A percentile compares a stretch with the other conserved stretches of the same genome.
Conservation (phyloP, 2,113 vertebrate genomes). For the Lanius collurio region DNA sequence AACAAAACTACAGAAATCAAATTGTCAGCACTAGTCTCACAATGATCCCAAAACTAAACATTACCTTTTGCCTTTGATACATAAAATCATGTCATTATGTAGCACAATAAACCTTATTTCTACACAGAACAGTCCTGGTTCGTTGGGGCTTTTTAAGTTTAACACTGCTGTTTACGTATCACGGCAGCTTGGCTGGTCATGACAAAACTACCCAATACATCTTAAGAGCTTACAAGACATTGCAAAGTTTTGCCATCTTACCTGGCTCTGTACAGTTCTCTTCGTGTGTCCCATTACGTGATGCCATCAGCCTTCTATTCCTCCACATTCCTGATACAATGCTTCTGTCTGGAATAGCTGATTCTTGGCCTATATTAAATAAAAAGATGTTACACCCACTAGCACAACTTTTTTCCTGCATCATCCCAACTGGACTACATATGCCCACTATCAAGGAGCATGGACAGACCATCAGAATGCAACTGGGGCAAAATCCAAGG, state of each 20-base stretch:
- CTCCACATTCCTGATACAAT: slow-evolving; percentile 79
- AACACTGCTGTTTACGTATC: not conserved
- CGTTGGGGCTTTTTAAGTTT: not conserved
- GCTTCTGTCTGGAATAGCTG: slow-evolving; percentile 64
- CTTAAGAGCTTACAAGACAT: not conserved
- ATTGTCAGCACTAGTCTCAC: not conserved
- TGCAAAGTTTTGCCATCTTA: slow-evolving; percentile 40
- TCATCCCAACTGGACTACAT: not conserved
- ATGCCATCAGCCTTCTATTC: slow-evolving; percentile 86
- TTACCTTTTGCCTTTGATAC: not conserved
- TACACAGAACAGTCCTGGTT: not conserved
- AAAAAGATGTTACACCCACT: not conserved
- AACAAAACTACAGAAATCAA: not conserved
- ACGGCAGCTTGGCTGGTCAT: not conserved
- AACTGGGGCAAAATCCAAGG: not conserved
- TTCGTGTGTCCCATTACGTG: slow-evolving; percentile 75
- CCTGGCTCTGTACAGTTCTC: slow-evolving; percentile 93
- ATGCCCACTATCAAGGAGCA: not conserved
- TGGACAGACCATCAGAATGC: not conserved
- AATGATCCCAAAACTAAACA: not conserved
- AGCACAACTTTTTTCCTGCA: not conserved
- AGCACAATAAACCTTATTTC: not conserved
- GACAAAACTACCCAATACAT: not conserved
- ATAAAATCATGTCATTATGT: not conserved
- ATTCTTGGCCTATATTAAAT: slow-evolving; percentile 78